Evolutionary conservation across 2,113 vertebrate genomes (phyloP).

Genomic region (Chamaea fasciata): DNA sequence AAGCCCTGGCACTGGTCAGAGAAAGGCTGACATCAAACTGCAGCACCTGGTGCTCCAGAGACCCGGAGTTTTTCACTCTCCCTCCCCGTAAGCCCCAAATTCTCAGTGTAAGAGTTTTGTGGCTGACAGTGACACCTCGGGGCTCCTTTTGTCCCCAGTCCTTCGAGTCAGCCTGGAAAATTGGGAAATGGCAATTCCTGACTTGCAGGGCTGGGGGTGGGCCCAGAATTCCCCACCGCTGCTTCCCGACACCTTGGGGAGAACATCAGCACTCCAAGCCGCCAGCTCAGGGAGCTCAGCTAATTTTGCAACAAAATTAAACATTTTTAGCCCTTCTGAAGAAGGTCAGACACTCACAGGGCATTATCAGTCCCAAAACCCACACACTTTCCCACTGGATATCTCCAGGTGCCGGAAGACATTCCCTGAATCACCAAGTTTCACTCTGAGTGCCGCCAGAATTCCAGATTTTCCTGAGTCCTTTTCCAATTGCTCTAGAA

Average conservation of each 20-base stretch:
- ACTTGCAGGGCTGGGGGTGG: neutral
- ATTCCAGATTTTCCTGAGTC: neutral
- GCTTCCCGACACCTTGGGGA: neutral
- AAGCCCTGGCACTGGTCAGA: neutral
- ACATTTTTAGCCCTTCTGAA: neutral
- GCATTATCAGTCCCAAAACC: neutral
- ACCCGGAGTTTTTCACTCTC: no score
- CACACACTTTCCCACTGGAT: neutral
- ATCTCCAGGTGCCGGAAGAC: neutral
- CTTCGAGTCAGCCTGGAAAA: neutral
- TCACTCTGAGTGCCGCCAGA: neutral
- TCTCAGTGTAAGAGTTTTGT: accelerated
- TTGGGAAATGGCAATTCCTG: accelerated
- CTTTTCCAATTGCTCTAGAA: neutral
- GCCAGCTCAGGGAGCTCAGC: neutral
- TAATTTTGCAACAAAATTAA: accelerated
- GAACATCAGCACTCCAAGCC: accelerated
- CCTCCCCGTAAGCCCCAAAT: neutral
- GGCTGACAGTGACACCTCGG: neutral
- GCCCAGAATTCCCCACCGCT: neutral
- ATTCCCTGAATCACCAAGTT: neutral
- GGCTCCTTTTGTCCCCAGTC: neutral
- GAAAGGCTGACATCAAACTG: neutral
- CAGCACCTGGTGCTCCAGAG: neutral
- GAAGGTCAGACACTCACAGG: neutral